phyloP scores from a whole-genome alignment of 2,888 invertebrate genomes.

The Diaphora mendica region DNA sequence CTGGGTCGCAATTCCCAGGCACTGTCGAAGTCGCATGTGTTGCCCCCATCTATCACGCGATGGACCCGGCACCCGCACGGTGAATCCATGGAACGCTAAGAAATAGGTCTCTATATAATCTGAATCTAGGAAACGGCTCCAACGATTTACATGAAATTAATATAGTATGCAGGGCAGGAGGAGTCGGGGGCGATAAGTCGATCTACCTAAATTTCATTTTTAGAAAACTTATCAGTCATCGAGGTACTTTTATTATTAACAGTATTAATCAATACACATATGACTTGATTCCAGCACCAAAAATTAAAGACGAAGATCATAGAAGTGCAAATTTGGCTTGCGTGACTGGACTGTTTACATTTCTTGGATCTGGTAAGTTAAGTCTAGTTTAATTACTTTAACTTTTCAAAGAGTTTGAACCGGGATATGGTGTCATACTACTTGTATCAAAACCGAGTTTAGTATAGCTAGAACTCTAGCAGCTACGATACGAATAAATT shows the following conservation, averaged over 20 bases:
- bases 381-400: neutral
- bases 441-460: neutral
- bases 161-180: too few relatives aligned
- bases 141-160: too few relatives aligned
- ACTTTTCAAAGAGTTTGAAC: neutral
- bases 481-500: neutral
- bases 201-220: too few relatives aligned
- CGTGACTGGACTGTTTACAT: conserved; percentile 77
- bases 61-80: too few relatives aligned
- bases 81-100: too few relatives aligned
- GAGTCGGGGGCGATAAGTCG: too few relatives aligned
- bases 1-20: too few relatives aligned
- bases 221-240: too few relatives aligned
- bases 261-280: neutral
- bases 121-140: too few relatives aligned
- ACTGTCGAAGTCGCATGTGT: too few relatives aligned
- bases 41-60: too few relatives aligned
- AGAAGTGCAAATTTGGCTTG: conserved; percentile 76
- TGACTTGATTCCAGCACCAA: conserved; percentile 67
- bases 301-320: conserved; percentile 79
- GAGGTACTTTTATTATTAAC: neutral
- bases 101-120: too few relatives aligned
- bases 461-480: neutral
- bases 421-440: neutral
- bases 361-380: conserved; percentile 71